Base-by-base conservation (phyloP, 2,888 invertebrate genomes). In the Cybosia mesomella region DNA sequence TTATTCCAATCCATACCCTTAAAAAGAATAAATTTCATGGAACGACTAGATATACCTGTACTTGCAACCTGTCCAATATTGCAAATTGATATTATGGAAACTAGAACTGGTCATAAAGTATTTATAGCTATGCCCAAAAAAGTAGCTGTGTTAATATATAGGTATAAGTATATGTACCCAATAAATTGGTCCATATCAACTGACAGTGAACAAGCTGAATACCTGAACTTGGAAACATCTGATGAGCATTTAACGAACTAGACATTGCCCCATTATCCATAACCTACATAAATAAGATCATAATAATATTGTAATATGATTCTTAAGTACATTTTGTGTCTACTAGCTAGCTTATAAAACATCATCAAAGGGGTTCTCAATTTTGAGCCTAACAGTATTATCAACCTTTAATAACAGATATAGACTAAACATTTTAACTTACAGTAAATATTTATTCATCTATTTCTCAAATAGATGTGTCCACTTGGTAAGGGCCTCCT, bases 121-220 rank as follows among this genome's bases (percentile, higher is more conserved):
- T 70, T 92, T 1, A 89, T 92, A 0, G 93, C 87, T 0, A 92
- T 93, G 93, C 92, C 92, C 0, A 91, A 91, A 65, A 92, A 93
- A 74, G 85, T 94, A 13, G 90, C 88, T 0, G 79, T 91, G 0
- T 58, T 94, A 0, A 86, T 86, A n/a, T 93, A 89, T 36, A 79
- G 64, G 0, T 91, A 94, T 67, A 76, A 57, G 7, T 61, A 22
- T 49, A 9, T 49, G 49, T 1, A 9, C 9, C 49, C 49, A 4
- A n/a, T n/a, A 9, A n/a, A 49, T n/a, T 49, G 49, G 49, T 49
- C 18, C 9, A 2, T 49, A 49, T 9, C n/a, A n/a, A 49, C 49
- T 18, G 18, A 49, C n/a, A 49, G 49, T n/a, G 49, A 49, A n/a
- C n/a, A 49, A 18, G 49, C 18, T 49, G 7, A 49, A 49, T 49